Evolutionary conservation across 2,888 invertebrate genomes (phyloP).

Genomic region (Hartigia nigra): DNA sequence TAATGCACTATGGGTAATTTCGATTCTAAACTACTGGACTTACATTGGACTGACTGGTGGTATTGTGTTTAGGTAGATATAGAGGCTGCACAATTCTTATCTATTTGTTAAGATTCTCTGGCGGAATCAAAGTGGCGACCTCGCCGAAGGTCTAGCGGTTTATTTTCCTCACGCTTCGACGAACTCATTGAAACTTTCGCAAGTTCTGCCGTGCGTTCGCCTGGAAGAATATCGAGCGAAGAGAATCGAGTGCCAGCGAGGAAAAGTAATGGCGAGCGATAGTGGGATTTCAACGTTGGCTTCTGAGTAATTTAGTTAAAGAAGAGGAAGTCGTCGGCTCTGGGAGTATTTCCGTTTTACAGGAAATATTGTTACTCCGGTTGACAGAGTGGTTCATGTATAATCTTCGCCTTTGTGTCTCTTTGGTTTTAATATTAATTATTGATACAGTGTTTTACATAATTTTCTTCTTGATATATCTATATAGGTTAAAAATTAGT

Average conservation of each 20-base stretch:
- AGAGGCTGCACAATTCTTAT: background rate
- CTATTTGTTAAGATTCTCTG: background rate
- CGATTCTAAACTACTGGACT: background rate
- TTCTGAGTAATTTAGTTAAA: background rate
- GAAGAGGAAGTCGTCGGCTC: background rate
- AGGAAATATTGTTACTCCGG: background rate
- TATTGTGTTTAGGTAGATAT: background rate
- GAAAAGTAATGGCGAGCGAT: background rate
- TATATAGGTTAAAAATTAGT: background rate
- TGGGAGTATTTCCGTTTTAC: background rate
- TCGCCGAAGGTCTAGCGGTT: background rate
- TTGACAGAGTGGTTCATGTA: background rate
- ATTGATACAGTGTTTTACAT: background rate
- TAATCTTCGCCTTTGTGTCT: background rate
- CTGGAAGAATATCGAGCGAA: background rate
- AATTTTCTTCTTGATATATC: background rate
- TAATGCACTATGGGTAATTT: background rate
- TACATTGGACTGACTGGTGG: too few species aligned
- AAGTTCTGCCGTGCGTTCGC: background rate
- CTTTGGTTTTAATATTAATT: background rate
- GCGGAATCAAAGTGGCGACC: background rate
- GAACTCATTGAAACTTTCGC: background rate
- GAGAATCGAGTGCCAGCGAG: background rate
- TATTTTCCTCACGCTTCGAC: background rate
- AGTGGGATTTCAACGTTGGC: background rate